These are phyloP conservation scores for Scatophagus argus DNA, from an alignment of 2,113 vertebrate genomes.

Conservation along the genomic window DNA sequence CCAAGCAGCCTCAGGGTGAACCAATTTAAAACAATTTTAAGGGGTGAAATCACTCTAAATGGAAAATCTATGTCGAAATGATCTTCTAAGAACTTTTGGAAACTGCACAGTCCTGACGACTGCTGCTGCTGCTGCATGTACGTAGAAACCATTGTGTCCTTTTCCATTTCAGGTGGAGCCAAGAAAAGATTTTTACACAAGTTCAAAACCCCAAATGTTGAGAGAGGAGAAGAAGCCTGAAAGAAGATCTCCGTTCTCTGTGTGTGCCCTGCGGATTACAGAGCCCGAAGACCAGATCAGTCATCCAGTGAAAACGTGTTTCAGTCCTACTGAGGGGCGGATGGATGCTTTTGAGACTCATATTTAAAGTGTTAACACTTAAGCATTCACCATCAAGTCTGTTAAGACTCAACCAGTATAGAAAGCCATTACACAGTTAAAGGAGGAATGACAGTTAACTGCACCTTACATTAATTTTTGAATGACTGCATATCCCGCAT, in stretches of 20 bases:
- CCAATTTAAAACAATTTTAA: conserved; percentile 17
- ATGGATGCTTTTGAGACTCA: conserved; percentile 60
- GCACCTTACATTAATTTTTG: not conserved
- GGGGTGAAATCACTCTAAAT: not conserved
- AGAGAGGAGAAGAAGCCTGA: conserved; percentile 31
- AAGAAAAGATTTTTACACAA: not conserved
- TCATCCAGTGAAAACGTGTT: conserved; percentile 14
- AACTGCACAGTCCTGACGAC: not conserved
- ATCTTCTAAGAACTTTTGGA: not conserved
- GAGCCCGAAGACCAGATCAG: conserved; percentile 55
- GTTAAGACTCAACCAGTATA: not conserved
- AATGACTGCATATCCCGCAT: not conserved
- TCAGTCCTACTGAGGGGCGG: conserved; percentile 24
- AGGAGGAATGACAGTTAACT: not conserved
- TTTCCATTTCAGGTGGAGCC: conserved; percentile 58
- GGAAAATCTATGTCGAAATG: not conserved
- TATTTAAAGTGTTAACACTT: conserved; percentile 59
- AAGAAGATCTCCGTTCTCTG: conserved; percentile 27
- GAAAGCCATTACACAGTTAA: not conserved
- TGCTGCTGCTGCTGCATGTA: not conserved
- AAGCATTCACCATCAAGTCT: too few species aligned
- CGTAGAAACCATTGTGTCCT: not conserved
- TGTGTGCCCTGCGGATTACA: conserved; percentile 69
- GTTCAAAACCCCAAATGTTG: not conserved
- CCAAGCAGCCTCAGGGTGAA: not conserved